Conservation (phyloP, 2,797 vertebrate species). For the Sebastes paucispinis region DNA sequence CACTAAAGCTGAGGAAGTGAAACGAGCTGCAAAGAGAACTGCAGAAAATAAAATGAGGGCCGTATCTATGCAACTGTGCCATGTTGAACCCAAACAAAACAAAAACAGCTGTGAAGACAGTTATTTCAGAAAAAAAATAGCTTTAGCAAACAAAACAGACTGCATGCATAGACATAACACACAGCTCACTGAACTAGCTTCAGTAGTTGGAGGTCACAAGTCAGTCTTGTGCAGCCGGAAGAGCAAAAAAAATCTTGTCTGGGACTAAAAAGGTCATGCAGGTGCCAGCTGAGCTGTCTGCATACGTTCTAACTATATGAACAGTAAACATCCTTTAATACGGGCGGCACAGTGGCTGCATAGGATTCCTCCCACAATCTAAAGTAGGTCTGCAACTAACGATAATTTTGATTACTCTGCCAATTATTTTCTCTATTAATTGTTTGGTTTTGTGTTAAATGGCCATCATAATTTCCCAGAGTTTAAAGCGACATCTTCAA, state of each 20-base stretch:
- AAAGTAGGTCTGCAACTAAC: background rate
- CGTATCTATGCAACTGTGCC: background rate
- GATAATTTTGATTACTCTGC: background rate
- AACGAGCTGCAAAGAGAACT: background rate
- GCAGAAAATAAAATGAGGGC: background rate
- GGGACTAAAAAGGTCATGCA: constrained; percentile 18
- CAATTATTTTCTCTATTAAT: background rate
- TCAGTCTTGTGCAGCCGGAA: background rate
- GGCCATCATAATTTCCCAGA: background rate
- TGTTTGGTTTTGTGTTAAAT: background rate
- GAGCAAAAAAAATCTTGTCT: background rate
- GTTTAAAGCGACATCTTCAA: background rate
- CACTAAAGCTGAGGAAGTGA: constrained; percentile 13
- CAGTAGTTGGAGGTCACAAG: background rate
- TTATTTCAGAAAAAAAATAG: background rate
- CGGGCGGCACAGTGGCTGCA: background rate
- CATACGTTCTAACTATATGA: background rate
- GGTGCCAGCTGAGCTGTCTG: background rate
- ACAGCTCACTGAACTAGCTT: background rate
- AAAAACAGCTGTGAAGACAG: background rate
- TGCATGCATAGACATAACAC: background rate
- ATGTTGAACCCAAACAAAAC: background rate
- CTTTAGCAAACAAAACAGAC: background rate
- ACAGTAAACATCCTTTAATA: background rate
- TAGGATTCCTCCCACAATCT: background rate